Evolutionary conservation across 2,888 invertebrate genomes (phyloP), one percentile per base, ranked within the genome.

Genomic region (Mythimna albipuncta): DNA sequence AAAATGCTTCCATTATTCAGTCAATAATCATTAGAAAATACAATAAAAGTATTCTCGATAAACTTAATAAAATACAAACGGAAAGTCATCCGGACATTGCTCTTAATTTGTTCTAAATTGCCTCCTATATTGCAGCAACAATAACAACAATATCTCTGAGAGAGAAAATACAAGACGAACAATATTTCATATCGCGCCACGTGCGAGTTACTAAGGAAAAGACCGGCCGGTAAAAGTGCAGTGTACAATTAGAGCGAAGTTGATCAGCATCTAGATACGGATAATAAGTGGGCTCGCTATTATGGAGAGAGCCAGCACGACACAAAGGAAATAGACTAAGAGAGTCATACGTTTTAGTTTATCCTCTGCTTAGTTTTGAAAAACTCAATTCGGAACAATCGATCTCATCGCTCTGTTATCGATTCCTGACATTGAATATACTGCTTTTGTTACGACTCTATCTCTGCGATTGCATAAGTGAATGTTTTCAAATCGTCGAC

Each of bases 191-290:
- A 66, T 71, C 13, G 16, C 19, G 35, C 50, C 64, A 73, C 64
- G 66, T 73, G 72, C 64, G 59, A 41, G 35, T 35, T 44, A 58
- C 71, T 52, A 63, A 63, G 69, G 74, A 75, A 62, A 62, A 70
- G 64, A 68, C 64, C 54, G 75, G 58, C 72, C 65, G 88, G 89
- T 90, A 89, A 90, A 90, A 89, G 92, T 91, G 90, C 89, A 89
- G 83, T 70, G 77, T 87, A 89, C 89, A 94, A 94, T 95, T 94
- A 94, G 92, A 94, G 91, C 92, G 91, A 80, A 85, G 87, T 89
- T 90, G 94, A 94, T 95, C 90, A 73, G 83, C 88, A 86, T 79
- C 76, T 77, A 84, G 95, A 94, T 94, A 94, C 87, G 90, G 89
- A 89, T 92, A 92, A 93, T 92, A 90, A 89, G 88, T 87, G 85